A percentile compares a stretch with the other conserved stretches of the same genome.
Conservation (phyloP, 1,140 invertebrate genomes). For the Dufourea novaeangliae region DNA sequence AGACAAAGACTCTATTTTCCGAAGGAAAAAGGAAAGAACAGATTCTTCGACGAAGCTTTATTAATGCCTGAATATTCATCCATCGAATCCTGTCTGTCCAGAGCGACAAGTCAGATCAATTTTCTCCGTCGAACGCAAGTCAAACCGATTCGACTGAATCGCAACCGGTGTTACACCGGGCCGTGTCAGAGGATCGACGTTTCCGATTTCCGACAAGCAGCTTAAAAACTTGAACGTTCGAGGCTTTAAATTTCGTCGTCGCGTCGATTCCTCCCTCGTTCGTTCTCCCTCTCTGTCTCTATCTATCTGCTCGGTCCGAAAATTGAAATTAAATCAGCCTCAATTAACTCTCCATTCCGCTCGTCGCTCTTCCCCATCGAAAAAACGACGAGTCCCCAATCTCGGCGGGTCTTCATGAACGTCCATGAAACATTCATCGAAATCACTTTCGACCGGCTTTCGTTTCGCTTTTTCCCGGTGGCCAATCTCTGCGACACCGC, state of each 20-base stretch:
- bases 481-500: not conserved
- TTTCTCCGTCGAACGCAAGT: too few species aligned
- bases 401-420: not conserved
- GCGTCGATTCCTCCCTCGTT: not conserved
- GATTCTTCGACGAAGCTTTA: too few species aligned
- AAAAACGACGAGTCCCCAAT: slow-evolving; percentile 4
- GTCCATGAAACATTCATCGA: slow-evolving; percentile 2
- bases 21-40: too few species aligned
- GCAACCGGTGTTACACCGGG: not conserved
- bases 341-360: not conserved
- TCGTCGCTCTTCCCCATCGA: not conserved
- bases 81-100: too few species aligned
- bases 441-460: not conserved
- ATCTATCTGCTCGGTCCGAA: not conserved
- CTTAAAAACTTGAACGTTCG: not conserved
- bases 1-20: too few species aligned
- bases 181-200: not conserved
- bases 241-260: slow-evolving; percentile 3
- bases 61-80: too few species aligned
- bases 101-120: too few species aligned
- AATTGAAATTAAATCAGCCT: slow-evolving; percentile 22
- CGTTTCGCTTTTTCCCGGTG: not conserved
- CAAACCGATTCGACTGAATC: too few species aligned
- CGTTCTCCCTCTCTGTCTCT: not conserved
- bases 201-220: not conserved